Base-by-base conservation (phyloP, 2,888 invertebrate species). In the Rhimphoctona megacephalus region DNA sequence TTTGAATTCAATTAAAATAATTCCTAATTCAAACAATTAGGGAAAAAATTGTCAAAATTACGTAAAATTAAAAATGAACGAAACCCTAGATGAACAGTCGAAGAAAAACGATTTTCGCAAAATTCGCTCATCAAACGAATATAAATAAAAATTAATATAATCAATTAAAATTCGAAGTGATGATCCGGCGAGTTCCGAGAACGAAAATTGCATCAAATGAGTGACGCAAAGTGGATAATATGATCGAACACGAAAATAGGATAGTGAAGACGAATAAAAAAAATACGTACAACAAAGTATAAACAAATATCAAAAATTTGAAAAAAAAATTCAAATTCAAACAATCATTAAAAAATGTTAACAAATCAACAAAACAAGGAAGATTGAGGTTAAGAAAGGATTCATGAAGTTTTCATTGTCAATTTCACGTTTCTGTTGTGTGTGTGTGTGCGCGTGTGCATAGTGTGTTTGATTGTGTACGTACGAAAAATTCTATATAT, bases 191-290 rank as follows among this genome's bases (percentile, higher is more conserved):
- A 79, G 46, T 80, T 80, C 80, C 22, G 25, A 39, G 46, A 72
- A 70, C 57, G 5, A 61, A 76, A 76, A 61, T 76, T 61, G 57
- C 74, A 61, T 76, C 57, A 57, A 39, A 43, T 39, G 74, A 76
- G 33, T 57, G 57, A 76, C 74, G 72, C n/a, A 76, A 39, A 76
- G 57, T 61, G 39, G 61, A 61, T 61, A 17, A 61, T 30, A 22
- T 17, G 33, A 76, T 57, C 39, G 5, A 17, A 73, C 22, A 17
- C 9, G 36, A 72, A 33, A 72, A 33, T 17, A n/a, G n/a, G 36
- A 74, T 33, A 25, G 36, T 57, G 57, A 36, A 54, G 39, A 57
- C 39, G 57, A 43, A 17, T 57, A 39, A 72, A 22, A 19, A 57
- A 57, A 73, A n/a, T 7, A 22, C 19, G 49, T 49, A 52, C 19